These are phyloP conservation scores for Pelochelys cantorii DNA, from an alignment of 2,797 vertebrate species.

Conservation along the genomic window DNA sequence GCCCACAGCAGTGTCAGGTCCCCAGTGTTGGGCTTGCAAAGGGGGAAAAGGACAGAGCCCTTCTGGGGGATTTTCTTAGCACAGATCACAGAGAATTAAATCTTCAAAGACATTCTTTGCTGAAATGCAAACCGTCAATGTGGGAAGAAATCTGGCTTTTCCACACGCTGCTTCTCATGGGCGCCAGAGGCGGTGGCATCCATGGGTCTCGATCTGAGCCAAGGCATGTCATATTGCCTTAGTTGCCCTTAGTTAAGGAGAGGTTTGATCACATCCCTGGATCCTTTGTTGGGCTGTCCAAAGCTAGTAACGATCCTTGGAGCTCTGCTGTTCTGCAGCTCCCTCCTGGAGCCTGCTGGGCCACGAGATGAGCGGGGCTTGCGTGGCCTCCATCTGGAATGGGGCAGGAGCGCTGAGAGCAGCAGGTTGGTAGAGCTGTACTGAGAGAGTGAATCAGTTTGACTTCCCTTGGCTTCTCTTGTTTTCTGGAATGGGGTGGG, in stretches of 20 bases:
- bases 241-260: background rate
- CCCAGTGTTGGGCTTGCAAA: slow-evolving; percentile 66
- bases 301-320: background rate
- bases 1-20: slow-evolving; percentile 74
- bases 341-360: background rate
- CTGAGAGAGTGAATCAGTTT: background rate
- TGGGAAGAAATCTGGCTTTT: slow-evolving; percentile 17
- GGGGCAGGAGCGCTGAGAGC: background rate
- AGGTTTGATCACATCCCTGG: background rate
- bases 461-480: background rate
- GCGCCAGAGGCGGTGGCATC: background rate
- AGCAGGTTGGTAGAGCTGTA: background rate
- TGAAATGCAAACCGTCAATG: slow-evolving; percentile 24
- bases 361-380: no score
- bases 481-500: background rate
- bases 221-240: background rate
- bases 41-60: slow-evolving; percentile 45
- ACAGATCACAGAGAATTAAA: slow-evolving; percentile 49
- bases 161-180: background rate
- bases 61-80: slow-evolving; percentile 56
- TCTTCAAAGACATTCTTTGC: slow-evolving; percentile 26
- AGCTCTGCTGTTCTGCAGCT: background rate
- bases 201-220: background rate
- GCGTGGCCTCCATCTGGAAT: background rate
- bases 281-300: background rate